These are phyloP conservation scores for Agriopis aurantiaria DNA, from an alignment of 2,888 invertebrate species.

Conservation along the genomic window DNA sequence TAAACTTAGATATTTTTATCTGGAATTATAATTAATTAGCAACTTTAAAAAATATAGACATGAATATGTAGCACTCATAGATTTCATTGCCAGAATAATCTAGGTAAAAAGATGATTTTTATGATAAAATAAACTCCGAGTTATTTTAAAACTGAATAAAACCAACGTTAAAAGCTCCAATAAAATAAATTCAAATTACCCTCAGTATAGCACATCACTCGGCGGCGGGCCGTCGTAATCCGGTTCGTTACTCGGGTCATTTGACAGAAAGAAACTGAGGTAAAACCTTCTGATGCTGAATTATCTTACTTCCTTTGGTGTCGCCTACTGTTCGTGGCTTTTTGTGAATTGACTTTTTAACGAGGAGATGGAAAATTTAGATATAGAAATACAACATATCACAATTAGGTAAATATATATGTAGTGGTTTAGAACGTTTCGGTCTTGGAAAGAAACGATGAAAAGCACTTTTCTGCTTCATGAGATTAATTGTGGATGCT, in stretches of 20 bases:
- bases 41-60: too few species aligned
- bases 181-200: constrained; percentile 70
- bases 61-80: too few species aligned
- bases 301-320: constrained; percentile 41
- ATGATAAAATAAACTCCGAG: too few species aligned
- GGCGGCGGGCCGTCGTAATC: constrained; percentile 56
- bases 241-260: constrained; percentile 65
- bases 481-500: too few species aligned
- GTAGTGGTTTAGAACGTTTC: too few species aligned
- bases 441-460: too few species aligned
- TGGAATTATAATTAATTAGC: too few species aligned
- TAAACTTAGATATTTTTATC: too few species aligned
- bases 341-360: not conserved
- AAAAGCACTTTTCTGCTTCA: too few species aligned
- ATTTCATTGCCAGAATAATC: too few species aligned
- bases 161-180: constrained; percentile 37
- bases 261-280: constrained; percentile 57
- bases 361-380: not conserved
- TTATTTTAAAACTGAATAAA: too few species aligned
- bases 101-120: too few species aligned
- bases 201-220: constrained; percentile 46
- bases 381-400: not conserved
- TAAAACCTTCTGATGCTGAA: constrained; percentile 52
- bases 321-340: not conserved
- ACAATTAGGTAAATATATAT: not conserved